A percentile compares a stretch with the other conserved stretches of the same genome.
phyloP scores from a whole-genome alignment of 2,113 vertebrate genomes.

The Bufo bufo region DNA sequence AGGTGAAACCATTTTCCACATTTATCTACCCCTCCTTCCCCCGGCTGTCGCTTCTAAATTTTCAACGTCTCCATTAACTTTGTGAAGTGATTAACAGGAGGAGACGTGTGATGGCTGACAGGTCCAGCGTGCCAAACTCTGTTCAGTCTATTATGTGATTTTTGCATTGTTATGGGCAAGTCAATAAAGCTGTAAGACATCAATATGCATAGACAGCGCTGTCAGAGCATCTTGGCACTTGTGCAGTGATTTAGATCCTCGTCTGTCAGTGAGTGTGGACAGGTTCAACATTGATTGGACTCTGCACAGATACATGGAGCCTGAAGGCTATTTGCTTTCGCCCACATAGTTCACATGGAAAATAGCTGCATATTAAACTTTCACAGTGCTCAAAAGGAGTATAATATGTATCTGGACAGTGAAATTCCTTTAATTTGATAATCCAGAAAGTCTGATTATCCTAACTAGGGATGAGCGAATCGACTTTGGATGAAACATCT shows the following conservation, averaged over 20 bases:
- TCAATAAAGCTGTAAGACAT: constrained; percentile 44
- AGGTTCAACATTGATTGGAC: constrained; percentile 45
- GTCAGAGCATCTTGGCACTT: constrained; percentile 21
- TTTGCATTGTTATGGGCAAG: constrained; percentile 42
- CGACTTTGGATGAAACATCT: too few species aligned
- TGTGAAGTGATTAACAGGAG: neutral
- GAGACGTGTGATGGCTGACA: constrained; percentile 33
- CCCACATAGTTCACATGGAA: neutral
- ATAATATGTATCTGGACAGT: neutral
- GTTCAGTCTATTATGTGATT: constrained; percentile 27
- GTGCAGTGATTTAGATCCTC: constrained; percentile 30
- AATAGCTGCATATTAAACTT: neutral
- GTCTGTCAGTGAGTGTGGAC: constrained; percentile 19
- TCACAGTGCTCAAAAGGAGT: neutral
- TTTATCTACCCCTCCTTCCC: neutral
- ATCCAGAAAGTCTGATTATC: neutral
- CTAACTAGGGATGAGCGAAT: too few species aligned
- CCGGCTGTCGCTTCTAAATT: neutral
- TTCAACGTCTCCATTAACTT: neutral
- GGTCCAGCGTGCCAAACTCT: constrained; percentile 28
- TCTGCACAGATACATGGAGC: constrained; percentile 21
- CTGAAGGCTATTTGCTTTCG: constrained; percentile 16
- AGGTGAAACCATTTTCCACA: neutral
- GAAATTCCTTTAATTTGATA: neutral
- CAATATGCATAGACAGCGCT: constrained; percentile 43